Base-by-base conservation (phyloP, 2,888 invertebrate genomes). In the Drosophila infuscata region DNA sequence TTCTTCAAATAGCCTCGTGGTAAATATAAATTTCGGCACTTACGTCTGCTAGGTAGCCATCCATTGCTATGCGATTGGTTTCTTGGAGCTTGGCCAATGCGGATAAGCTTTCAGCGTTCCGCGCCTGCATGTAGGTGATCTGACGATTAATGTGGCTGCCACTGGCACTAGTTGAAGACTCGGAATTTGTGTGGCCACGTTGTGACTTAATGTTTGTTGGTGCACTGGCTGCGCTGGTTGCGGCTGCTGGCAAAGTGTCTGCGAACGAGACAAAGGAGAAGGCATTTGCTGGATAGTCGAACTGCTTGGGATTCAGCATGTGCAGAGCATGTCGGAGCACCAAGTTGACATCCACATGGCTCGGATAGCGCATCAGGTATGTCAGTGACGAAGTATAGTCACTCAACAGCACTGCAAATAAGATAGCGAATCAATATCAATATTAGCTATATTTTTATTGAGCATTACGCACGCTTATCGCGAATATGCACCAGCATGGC, bases 401-500 rank as follows among this genome's bases (percentile, higher is more conserved):
- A 81, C 94, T 94, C 20, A 93, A 86, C 46, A 96, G 89, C 81
- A 96, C 95, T 95, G 59, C 52, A 83, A 79, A 32, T 8, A 29
- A 17, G 1, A 17, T 3, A 20, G 6, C 3, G 1, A 29, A 38
- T 11, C 1, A 7, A 12, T 20, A 15, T 43, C 3, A 51, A 29
- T 7, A 29, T 17, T 3, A 20, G 9, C 7, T 7, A 11, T 36
- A 7, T 3, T n/a, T n/a, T 29, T 41, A 2, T 1, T 29, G 25
- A 15, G 20, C 15, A 48, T 9, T 54, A 83, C 95, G 95, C 91
- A 97, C 97, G 92, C 70, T 95, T 94, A 79, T 94, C 94, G 72
- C 96, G 93, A 78, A 97, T 95, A 46, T 96, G 95, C 56, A 96
- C 94, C 56, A 97, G 93, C 96, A 97, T 96, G 20, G 97, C 96